Percentiles rank a stretch among this genome's conserved stretches.
Conservation (phyloP, 2,797 vertebrate genomes). For the Enteromius fasciolatus region DNA sequence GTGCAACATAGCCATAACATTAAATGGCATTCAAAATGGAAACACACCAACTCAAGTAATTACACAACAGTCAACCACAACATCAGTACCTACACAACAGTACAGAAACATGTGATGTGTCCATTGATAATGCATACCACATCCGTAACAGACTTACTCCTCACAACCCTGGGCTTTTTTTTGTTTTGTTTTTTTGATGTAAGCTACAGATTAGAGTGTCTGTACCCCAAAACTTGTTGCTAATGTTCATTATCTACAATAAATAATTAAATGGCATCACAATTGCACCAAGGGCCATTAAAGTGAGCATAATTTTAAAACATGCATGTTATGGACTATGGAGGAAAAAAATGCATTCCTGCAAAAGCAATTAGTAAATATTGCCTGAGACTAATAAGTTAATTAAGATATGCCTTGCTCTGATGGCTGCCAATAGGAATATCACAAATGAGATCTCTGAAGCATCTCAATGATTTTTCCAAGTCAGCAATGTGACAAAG, state of each 20-base stretch:
- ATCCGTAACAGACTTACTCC: conserved; percentile 52
- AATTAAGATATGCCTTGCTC: conserved; percentile 21
- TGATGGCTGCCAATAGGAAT: conserved; percentile 11
- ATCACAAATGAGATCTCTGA: conserved; percentile 36
- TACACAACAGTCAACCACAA: conserved; percentile 21
- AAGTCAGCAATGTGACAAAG: background rate
- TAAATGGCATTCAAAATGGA: background rate
- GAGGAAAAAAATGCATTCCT: background rate
- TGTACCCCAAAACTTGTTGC: background rate
- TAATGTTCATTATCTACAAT: background rate
- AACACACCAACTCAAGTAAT: background rate
- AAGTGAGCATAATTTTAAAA: background rate
- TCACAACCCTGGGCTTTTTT: background rate
- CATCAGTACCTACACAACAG: conserved; percentile 20
- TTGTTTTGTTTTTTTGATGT: background rate
- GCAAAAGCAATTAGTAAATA: conserved; percentile 25
- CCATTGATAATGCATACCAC: conserved; percentile 41
- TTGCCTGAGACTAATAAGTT: conserved; percentile 1
- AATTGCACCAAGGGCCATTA: background rate
- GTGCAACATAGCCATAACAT: background rate
- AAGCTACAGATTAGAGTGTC: background rate
- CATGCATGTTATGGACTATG: background rate
- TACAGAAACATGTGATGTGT: conserved; percentile 31
- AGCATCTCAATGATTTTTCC: conserved; percentile 7
- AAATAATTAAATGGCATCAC: background rate